Conservation (phyloP, 2,888 invertebrate genomes). For the Drosophila koepferae region DNA sequence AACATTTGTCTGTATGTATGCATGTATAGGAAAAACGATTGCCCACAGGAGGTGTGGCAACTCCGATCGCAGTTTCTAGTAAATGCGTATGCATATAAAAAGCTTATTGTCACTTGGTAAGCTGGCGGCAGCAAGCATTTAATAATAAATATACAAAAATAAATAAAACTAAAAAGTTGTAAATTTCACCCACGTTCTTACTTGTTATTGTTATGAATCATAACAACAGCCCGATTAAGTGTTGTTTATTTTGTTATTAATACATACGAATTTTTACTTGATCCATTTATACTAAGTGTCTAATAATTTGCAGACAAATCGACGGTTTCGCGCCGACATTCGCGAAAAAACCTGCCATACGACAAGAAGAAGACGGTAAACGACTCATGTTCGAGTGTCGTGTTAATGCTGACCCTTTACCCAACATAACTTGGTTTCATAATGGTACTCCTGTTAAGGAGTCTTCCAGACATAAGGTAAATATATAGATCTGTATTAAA, state of each 20-base stretch:
- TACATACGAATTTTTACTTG: not conserved
- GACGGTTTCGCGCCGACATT: constrained; percentile 99
- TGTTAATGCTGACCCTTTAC: constrained; percentile 96
- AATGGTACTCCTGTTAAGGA: constrained; percentile 93
- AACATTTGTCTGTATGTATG: no score
- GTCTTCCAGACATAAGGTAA: constrained; percentile 94
- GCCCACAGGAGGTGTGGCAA: no score
- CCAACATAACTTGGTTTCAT: constrained; percentile 95
- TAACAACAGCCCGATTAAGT: not conserved
- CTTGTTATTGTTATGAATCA: not conserved
- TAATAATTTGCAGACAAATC: constrained; percentile 91
- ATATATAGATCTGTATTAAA: not conserved
- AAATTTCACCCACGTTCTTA: no score
- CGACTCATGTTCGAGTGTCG: constrained; percentile 96
- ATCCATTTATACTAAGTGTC: not conserved
- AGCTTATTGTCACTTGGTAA: no score
- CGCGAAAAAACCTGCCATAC: constrained; percentile 98
- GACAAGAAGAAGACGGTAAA: constrained; percentile 98
- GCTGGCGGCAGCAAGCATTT: no score
- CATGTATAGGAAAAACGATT: no score
- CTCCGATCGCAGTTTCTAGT: no score
- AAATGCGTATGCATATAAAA: no score
- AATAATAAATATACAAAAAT: no score
- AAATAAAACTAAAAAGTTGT: no score
- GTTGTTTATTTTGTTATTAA: not conserved